phyloP scores from a whole-genome alignment of 2,797 vertebrate genomes.

The Rhinichthys osculus region DNA sequence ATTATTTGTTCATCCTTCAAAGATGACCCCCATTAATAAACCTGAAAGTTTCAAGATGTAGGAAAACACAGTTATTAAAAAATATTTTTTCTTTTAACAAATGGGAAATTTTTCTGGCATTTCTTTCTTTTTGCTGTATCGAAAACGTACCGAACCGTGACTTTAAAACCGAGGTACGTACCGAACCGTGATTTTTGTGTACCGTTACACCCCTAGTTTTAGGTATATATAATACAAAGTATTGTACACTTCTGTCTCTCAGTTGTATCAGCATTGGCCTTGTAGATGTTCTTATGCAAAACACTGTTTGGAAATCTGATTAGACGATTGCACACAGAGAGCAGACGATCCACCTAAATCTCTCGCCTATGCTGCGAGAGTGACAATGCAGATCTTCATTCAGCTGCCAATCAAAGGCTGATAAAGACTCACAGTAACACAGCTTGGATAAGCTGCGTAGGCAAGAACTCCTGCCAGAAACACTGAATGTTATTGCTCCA shows the following conservation, averaged over 20 bases:
- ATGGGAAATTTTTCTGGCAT: too few species aligned
- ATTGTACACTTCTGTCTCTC: neutral
- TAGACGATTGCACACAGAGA: neutral
- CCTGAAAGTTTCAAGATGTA: too few species aligned
- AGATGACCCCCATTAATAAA: too few species aligned
- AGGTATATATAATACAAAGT: neutral
- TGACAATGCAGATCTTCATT: conserved; percentile 8
- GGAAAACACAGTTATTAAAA: too few species aligned
- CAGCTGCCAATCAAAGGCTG: conserved; percentile 25
- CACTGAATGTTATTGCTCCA: conserved; percentile 3
- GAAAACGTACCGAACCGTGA: too few species aligned
- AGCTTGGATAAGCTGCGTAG: neutral
- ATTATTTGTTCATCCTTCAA: too few species aligned
- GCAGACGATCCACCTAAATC: conserved; percentile 5
- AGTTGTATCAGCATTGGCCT: neutral
- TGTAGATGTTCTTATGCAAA: conserved; percentile 11
- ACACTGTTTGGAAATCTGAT: neutral
- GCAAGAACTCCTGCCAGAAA: conserved; percentile 18
- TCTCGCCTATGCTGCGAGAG: neutral
- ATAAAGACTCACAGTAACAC: conserved; percentile 11
- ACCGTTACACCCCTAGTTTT: too few species aligned
- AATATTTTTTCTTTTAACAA: too few species aligned
- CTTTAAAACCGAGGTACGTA: too few species aligned
- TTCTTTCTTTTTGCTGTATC: too few species aligned
- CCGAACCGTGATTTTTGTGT: too few species aligned